Percentiles rank a stretch among this genome's conserved stretches.
phyloP scores from a whole-genome alignment of 92 coral and sea anemone species.

The Plumapathes pennacea region DNA sequence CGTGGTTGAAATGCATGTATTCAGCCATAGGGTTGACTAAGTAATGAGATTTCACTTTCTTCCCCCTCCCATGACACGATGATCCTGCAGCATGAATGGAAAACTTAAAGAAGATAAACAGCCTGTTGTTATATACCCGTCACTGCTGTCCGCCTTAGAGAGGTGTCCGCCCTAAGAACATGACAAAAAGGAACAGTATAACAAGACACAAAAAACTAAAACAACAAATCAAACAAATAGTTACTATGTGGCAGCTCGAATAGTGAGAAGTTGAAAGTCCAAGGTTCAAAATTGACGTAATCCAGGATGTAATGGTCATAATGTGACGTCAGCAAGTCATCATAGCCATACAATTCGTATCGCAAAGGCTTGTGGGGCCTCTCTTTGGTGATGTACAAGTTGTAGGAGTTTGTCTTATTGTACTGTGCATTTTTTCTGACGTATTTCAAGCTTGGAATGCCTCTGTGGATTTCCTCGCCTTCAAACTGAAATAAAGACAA shows the following conservation, averaged over 20 bases:
- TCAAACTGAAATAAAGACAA: conserved; percentile 47
- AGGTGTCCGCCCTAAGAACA: no score
- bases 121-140: not conserved
- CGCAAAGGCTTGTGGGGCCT: conserved; percentile 87
- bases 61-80: conserved; percentile 69
- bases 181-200: no score
- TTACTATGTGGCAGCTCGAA: conserved; percentile 82
- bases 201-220: no score
- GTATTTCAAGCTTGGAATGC: conserved; percentile 72
- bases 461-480: conserved; percentile 76
- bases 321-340: conserved; percentile 94
- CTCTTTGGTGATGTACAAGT: conserved; percentile 59
- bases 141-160: no score
- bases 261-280: conserved; percentile 76
- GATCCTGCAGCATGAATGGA: conserved; percentile 70
- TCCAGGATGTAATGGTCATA: conserved; percentile 93
- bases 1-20: conserved; percentile 83
- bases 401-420: conserved; percentile 83
- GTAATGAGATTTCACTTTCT: conserved; percentile 66
- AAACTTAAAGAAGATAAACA: no score
- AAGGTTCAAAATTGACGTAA: conserved; percentile 81
- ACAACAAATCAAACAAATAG: conserved; percentile 8
- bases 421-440: conserved; percentile 58
- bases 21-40: conserved; percentile 94
- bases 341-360: conserved; percentile 94